Conservation (phyloP, 2,888 invertebrate genomes). For the Megamerina dolium region DNA sequence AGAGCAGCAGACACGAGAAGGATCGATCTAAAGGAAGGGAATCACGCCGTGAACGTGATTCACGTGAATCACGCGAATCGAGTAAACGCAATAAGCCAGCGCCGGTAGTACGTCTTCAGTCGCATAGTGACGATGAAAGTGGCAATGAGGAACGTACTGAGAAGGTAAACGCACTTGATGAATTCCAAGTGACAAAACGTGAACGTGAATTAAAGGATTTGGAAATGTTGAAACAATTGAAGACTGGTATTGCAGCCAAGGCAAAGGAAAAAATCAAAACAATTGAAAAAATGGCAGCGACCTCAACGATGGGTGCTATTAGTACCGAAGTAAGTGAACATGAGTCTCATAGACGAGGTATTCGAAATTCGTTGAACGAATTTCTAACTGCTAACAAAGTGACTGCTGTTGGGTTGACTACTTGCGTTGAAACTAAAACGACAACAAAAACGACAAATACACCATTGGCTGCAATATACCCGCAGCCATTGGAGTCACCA, state of each 20-base stretch:
- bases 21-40: constrained; percentile 20
- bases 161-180: constrained; percentile 49
- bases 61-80: constrained; percentile 12
- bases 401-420: constrained; percentile 35
- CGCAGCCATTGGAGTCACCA: constrained; percentile 24
- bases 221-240: constrained; percentile 60
- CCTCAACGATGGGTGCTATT: constrained; percentile 15
- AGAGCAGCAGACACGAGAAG: constrained; percentile 1
- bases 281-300: constrained; percentile 52
- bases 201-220: constrained; percentile 61
- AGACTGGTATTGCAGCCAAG: constrained; percentile 62
- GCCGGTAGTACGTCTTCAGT: constrained; percentile 57
- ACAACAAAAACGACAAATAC: background rate
- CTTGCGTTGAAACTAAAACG: constrained; percentile 7
- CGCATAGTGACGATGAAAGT: constrained; percentile 59
- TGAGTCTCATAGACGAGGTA: constrained; percentile 21
- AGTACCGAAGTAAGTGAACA: constrained; percentile 37
- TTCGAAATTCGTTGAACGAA: constrained; percentile 51
- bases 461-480: constrained; percentile 28
- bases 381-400: constrained; percentile 47
- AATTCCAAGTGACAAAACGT: constrained; percentile 54
- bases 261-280: constrained; percentile 59
- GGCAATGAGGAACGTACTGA: constrained; percentile 50
- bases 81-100: constrained; percentile 18
- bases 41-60: constrained; percentile 17